These are phyloP conservation scores for Channa maculata DNA, from an alignment of 2,113 vertebrate species.

Conservation along the genomic window DNA sequence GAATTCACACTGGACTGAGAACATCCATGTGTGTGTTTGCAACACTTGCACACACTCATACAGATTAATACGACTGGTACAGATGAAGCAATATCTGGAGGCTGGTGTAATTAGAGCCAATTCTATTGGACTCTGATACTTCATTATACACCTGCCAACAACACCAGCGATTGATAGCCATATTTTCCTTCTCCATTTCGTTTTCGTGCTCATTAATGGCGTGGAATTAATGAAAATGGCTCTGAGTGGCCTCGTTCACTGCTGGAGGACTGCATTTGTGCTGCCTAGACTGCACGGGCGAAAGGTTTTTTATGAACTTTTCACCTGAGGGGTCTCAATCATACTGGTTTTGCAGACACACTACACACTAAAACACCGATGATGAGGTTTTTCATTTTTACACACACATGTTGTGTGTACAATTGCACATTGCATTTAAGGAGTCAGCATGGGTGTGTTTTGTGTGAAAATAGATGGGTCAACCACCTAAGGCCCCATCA, in stretches of 20 bases:
- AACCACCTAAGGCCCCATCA: too few species aligned
- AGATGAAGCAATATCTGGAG: constrained; percentile 83
- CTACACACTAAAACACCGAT: constrained; percentile 18
- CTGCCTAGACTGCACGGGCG: constrained; percentile 40
- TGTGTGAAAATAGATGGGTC: constrained; percentile 13
- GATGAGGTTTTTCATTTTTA: neutral
- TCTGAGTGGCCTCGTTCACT: constrained; percentile 51
- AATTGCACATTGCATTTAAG: neutral
- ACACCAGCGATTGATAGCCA: constrained; percentile 80
- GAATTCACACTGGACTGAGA: constrained; percentile 20
- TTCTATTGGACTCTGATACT: constrained; percentile 84
- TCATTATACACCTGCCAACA: constrained; percentile 85
- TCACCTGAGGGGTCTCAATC: constrained; percentile 46
- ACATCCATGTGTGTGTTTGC: constrained; percentile 19
- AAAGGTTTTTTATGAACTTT: constrained; percentile 53
- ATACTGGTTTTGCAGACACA: constrained; percentile 19
- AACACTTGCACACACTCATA: constrained; percentile 41
- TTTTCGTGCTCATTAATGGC: constrained; percentile 82
- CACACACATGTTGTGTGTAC: constrained; percentile 7
- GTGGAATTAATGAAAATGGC: constrained; percentile 79
- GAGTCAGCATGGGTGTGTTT: constrained; percentile 56
- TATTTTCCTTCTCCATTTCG: constrained; percentile 78
- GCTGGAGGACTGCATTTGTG: constrained; percentile 49
- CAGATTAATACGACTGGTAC: constrained; percentile 70
- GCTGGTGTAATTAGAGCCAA: constrained; percentile 83